Evolutionary conservation across 1,140 invertebrate species (phyloP), one percentile per base, ranked within the genome.

Genomic region (Neodiprion pinetum): DNA sequence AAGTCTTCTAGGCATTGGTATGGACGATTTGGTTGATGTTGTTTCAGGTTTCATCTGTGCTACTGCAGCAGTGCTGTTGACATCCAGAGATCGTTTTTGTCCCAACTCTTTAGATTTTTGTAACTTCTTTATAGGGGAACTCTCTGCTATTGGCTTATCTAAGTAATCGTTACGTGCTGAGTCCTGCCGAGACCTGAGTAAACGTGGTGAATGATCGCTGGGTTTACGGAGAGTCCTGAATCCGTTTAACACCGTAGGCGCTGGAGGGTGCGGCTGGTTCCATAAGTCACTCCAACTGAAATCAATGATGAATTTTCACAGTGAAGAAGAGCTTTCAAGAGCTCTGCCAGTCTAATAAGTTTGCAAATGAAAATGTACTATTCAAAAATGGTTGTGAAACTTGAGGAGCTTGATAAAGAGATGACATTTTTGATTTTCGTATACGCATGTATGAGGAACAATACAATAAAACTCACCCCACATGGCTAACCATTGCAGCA

Each of bases 401-500:
- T 40, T 40, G 28, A 40, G 28, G 28, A 40, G 28, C 2, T 40
- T 40, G 5, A 40, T 40, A 40, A 40, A 40, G 1, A 5, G 5
- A 40, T 40, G 28, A 40, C 28, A 40, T 40, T 2, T 40, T 40
- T 40, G 2, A 40, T 5, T 40, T 40, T 40, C 28, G 5, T 5
- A 40, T 40, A 40, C 28, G 1, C 5, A 40, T 2, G 28, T 40
- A 21, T 40, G 1, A 40, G 28, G 28, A 40, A 40, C 28, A 40
- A 5, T 40, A 40, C 28, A 40, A 40, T 5, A 7, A 77, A 23
- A 85, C 87, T 88, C 80, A 88, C 87, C 87, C 82, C 83, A 78
- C 82, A 85, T 23, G 87, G 83, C 87, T 88, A 82, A 82, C 80
- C 79, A 85, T 81, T 23, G 87, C 86, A 88, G 87, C 87, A 84